Base-by-base conservation (phyloP, 2,888 invertebrate genomes). In the Leptinotarsa haldemani region DNA sequence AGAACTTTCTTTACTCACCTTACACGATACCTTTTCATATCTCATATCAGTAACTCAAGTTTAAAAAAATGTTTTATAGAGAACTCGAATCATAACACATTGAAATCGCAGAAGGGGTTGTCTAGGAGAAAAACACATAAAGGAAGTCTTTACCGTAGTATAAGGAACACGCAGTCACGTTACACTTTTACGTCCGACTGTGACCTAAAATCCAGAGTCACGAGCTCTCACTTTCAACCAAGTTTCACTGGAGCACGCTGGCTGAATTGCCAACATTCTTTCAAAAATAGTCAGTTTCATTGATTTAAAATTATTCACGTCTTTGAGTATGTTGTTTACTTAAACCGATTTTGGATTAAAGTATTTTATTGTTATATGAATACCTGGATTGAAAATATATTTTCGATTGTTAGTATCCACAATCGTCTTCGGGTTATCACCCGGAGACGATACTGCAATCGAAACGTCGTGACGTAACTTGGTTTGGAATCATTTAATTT, bases 191-290 rank as follows among this genome's bases (percentile, higher is more conserved):
- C 80, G 80, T 78, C 79, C 78, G 82, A 74, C 80, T 82, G 78
- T 81, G 81, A 82, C 82, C 82, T 82, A 76, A 82, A 81, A 81
- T 80, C 79, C 78, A 72, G 77, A 80, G 79, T 81, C 81, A 81
- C 79, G 81, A 81, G 81, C 82, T 83, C 80, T 82, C 80, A 82
- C 82, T 83, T 82, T 82, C 82, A 75, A 79, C 74, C 76, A 77
- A 79, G 80, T 81, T 81, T 76, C 79, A 70, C 73, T 69, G 71
- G 69, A 65, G 75, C 71, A 66, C 76, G 74, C 73, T 69, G 69
- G 67, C 73, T 73, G 75, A 73, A 76, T 73, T 74, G 74, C 74
- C 74, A 78, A 71, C 74, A 69, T 71, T 73, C 76, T 75, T 79
- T 77, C 76, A 77, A 79, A 75, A 74, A 70, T n/a, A 61, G 65